phyloP scores from a whole-genome alignment of 1,140 invertebrate genomes.

The Adoxophyes honmai region DNA sequence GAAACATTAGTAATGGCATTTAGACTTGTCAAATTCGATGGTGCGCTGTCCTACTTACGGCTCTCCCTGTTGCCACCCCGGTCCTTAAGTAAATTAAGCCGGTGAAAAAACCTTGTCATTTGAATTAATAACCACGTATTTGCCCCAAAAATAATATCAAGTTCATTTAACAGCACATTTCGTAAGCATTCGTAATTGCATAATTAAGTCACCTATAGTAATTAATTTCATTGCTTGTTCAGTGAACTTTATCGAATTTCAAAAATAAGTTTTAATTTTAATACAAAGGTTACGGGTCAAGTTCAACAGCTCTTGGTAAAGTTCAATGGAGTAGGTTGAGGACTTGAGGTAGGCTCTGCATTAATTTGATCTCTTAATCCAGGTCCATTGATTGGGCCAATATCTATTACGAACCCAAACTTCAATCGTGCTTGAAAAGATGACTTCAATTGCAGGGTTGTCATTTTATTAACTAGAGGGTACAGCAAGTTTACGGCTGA shows the following conservation, averaged over 20 bases:
- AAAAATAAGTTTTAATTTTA: not conserved
- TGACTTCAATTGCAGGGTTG: not conserved
- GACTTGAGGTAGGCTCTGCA: not conserved
- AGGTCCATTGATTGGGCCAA: not conserved
- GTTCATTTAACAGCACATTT: too few species aligned
- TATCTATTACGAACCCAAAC: not conserved
- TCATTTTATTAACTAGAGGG: too few species aligned
- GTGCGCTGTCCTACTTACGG: slow-evolving; percentile 34
- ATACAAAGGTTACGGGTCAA: slow-evolving; percentile 12
- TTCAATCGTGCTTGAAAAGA: not conserved
- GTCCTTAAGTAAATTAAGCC: not conserved
- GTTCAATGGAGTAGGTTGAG: slow-evolving; percentile 9
- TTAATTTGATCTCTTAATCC: slow-evolving; percentile 1
- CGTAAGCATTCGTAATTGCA: too few species aligned
- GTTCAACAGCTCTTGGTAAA: not conserved
- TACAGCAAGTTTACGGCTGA: too few species aligned
- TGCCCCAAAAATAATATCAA: too few species aligned
- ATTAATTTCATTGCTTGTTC: too few species aligned
- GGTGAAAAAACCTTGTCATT: too few species aligned
- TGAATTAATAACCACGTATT: too few species aligned
- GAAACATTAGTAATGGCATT: slow-evolving; percentile 57
- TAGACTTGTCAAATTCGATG: slow-evolving; percentile 46
- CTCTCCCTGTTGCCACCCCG: not conserved
- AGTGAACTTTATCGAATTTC: too few species aligned
- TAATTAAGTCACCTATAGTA: too few species aligned